Base-by-base conservation (phyloP, 2,888 invertebrate species). In the Luperina testacea region DNA sequence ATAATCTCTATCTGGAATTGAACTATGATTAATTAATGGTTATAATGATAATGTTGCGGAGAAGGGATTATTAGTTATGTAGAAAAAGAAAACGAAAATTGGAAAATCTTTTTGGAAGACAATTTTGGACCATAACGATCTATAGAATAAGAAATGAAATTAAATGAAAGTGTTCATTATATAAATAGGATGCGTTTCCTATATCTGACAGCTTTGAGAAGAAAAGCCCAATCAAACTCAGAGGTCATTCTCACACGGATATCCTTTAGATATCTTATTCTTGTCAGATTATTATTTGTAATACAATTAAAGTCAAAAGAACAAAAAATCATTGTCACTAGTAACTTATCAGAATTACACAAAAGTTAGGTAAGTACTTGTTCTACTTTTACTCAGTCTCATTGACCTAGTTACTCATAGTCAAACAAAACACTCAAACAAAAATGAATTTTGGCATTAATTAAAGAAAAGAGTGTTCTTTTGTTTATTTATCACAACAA, bases 371-470 rank as follows among this genome's bases (percentile, higher is more conserved):
- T 61, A 32, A 6, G 38, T 38, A 48, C 20, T 67, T 72, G 65
- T 32, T 13, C 67, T 59, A 80, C 80, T 61, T 61, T 68, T 61
- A 80, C 72, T 80, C 15, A 17, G 1, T 79, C 32, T 24, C 72
- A 73, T 68, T 80, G 67, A 68, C 73, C 80, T 73, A 17, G 61
- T 61, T 80, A 53, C 27, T 65, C 5, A 48, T 4, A 57, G 57
- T 27, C 13, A 48, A 48, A 65, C 20, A 51, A 57, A 51, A 59
- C 42, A 42, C 32, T 51, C 15, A 63, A 64, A 17, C 3, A 42
- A 17, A 57, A 53, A 38, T 17, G 0, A 13, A 11, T 24, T 59
- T 20, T 1, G 13, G 1, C 24, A 57, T 32, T 57, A 2, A 42
- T 27, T 9, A 42, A 27, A 20, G 8, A 57, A 72, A 13, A 61